Evolutionary conservation across 2,113 vertebrate species (phyloP).

Genomic region (Brienomyrus brachyistius): DNA sequence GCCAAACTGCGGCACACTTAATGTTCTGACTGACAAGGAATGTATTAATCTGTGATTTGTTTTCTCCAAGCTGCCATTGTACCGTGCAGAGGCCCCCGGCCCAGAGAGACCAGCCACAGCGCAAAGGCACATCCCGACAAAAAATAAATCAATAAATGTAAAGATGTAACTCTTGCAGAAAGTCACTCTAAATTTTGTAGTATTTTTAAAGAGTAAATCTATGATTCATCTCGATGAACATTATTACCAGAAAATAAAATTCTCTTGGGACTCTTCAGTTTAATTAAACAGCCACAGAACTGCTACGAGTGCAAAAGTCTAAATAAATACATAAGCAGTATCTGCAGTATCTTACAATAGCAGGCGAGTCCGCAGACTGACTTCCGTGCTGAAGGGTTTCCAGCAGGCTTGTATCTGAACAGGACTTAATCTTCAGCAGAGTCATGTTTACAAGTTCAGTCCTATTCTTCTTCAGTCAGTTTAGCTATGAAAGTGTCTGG

Average conservation of each 20-base stretch:
- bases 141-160: neutral
- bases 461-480: constrained; percentile 68
- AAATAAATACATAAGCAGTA: neutral
- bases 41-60: constrained; percentile 56
- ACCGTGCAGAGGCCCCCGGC: neutral
- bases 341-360: neutral
- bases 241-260: neutral
- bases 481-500: constrained; percentile 61
- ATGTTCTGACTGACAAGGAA: constrained; percentile 71
- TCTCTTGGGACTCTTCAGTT: neutral
- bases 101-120: neutral
- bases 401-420: neutral
- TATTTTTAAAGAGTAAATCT: neutral
- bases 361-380: neutral
- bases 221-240: neutral
- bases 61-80: neutral
- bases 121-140: neutral
- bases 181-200: no score
- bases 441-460: constrained; percentile 6
- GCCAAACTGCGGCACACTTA: constrained; percentile 72
- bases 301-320: neutral
- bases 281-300: neutral
- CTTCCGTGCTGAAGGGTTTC: neutral
- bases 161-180: no score
- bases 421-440: constrained; percentile 1